These are phyloP conservation scores for Epinephelus cyanopodus DNA, from an alignment of 2,113 vertebrate species.

Conservation along the genomic window DNA sequence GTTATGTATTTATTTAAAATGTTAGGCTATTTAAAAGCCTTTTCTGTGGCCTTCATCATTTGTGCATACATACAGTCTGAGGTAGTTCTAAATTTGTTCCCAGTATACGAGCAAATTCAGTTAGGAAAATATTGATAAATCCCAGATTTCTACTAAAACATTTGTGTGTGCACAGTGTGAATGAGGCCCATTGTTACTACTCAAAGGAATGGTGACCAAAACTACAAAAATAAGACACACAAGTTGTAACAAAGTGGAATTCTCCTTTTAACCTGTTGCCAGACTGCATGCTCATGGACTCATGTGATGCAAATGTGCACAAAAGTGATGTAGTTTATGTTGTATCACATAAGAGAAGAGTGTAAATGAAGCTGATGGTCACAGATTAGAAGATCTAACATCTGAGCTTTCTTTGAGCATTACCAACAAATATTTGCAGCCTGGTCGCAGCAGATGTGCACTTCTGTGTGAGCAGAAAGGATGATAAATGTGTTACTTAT, in stretches of 20 bases:
- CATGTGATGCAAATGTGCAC: neutral
- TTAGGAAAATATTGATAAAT: no score
- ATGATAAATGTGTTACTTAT: constrained; percentile 24
- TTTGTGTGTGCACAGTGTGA: no score
- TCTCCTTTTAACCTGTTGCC: neutral
- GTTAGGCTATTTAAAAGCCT: no score
- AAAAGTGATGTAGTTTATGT: neutral
- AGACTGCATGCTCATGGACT: neutral
- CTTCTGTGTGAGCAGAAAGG: constrained; percentile 12
- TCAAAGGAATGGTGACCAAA: neutral
- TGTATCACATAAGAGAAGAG: neutral
- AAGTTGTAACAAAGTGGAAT: neutral
- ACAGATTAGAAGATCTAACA: neutral
- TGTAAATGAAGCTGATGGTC: constrained; percentile 1
- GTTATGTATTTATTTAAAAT: no score
- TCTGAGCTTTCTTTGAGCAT: neutral
- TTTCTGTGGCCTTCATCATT: no score
- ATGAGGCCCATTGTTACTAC: no score
- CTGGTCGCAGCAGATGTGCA: constrained; percentile 40
- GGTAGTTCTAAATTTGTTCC: no score
- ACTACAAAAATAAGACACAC: neutral
- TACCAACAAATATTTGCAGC: neutral
- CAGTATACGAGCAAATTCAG: no score
- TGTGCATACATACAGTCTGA: no score
- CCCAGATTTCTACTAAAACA: no score